A percentile compares a stretch with the other conserved stretches of the same genome.
Conservation (phyloP, 2,797 vertebrate species). For the Xiphorhynchus erythropygius region DNA sequence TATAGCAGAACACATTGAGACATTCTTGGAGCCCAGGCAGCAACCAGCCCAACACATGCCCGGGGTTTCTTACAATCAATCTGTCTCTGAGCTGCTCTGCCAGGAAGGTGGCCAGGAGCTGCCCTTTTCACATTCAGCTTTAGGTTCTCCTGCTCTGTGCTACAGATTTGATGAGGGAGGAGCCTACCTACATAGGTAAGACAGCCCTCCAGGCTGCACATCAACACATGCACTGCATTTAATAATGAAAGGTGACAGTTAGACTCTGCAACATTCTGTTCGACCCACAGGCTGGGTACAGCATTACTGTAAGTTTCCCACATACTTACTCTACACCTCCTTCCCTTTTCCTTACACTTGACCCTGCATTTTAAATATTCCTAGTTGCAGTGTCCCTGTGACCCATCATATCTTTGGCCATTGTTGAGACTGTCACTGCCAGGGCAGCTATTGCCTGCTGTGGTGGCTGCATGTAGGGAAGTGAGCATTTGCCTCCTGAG, state of each 20-base stretch:
- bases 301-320: neutral
- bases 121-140: constrained; percentile 51
- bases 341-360: neutral
- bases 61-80: constrained; percentile 39
- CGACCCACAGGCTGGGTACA: neutral
- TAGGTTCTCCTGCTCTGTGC: neutral
- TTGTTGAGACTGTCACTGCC: neutral
- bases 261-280: neutral
- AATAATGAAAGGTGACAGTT: constrained; percentile 25
- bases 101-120: neutral
- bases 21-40: neutral
- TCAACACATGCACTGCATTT: neutral
- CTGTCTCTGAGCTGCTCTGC: constrained; percentile 9
- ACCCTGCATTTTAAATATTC: neutral
- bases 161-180: neutral
- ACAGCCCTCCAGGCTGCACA: neutral
- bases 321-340: neutral
- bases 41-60: neutral
- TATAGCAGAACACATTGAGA: neutral
- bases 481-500: neutral
- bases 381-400: neutral
- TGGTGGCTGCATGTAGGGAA: neutral
- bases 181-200: neutral
- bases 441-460: neutral
- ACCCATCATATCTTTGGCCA: constrained; percentile 32